Percentiles rank a stretch among this genome's conserved stretches.
These are phyloP conservation scores for Eonycteris spelaea DNA, from an alignment of 2,113 vertebrate genomes.

Conservation along the genomic window DNA sequence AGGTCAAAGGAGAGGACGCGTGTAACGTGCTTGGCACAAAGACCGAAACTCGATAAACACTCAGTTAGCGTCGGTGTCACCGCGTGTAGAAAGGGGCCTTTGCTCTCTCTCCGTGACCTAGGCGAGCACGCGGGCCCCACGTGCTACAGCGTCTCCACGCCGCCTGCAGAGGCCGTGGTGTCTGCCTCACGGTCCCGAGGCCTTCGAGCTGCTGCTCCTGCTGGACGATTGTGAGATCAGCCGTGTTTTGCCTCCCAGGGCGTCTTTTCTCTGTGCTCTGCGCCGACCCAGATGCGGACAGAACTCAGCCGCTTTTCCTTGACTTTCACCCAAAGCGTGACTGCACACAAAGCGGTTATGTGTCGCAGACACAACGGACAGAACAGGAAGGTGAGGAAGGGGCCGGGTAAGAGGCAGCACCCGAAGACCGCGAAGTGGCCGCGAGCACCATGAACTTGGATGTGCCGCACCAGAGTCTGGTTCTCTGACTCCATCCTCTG, in stretches of 20 bases:
- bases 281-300: background rate
- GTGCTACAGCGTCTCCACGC: too few relatives aligned
- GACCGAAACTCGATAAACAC: background rate
- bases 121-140: background rate
- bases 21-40: background rate
- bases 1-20: background rate
- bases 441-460: fast-evolving
- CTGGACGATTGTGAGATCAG: background rate
- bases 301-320: background rate
- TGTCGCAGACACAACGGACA: background rate
- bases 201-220: background rate
- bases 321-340: background rate
- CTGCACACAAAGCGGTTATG: background rate
- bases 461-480: too few relatives aligned
- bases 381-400: too few relatives aligned
- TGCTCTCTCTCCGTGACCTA: background rate
- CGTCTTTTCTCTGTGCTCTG: background rate
- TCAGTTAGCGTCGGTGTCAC: background rate
- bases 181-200: background rate
- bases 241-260: background rate
- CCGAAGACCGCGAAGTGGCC: background rate
- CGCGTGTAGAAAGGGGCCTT: background rate
- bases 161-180: background rate
- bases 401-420: too few relatives aligned
- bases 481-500: background rate